Conservation (phyloP, 2,113 vertebrate species). For the Scortum barcoo region DNA sequence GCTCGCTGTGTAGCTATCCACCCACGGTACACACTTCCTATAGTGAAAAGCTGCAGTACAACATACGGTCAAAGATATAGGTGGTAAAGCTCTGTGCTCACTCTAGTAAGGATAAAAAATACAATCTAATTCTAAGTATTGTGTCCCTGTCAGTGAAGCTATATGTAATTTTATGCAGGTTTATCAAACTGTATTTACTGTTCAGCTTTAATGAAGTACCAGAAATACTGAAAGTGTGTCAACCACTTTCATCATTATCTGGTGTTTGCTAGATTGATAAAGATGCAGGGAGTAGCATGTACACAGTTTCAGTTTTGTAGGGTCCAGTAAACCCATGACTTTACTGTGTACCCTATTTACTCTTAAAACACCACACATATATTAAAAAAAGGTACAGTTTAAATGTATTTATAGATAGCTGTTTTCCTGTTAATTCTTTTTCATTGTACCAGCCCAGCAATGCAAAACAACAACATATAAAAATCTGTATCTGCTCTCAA, state of each 20-base stretch:
- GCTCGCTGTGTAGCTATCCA: background rate
- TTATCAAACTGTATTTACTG: background rate
- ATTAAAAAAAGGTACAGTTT: background rate
- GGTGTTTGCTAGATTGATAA: background rate
- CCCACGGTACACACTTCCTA: background rate
- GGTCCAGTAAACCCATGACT: background rate
- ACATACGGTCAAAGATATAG: background rate
- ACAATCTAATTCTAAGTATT: background rate
- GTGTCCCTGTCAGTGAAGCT: background rate
- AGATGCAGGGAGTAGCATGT: background rate
- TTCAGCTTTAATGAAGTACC: background rate
- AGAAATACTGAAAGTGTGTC: background rate
- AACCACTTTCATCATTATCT: background rate
- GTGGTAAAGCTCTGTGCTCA: background rate
- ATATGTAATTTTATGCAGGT: background rate
- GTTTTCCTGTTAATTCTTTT: slow-evolving; percentile 1
- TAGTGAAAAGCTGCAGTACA: background rate
- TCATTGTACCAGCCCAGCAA: background rate
- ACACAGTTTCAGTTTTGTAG: background rate
- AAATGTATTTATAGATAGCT: background rate
- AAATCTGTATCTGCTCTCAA: background rate
- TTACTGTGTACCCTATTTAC: background rate
- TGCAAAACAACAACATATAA: slow-evolving; percentile 1
- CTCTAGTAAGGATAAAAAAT: too few relatives aligned
- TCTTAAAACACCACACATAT: background rate